These are phyloP conservation scores for Hypotaenidia okinawae DNA, from an alignment of 2,797 vertebrate species.

Conservation along the genomic window DNA sequence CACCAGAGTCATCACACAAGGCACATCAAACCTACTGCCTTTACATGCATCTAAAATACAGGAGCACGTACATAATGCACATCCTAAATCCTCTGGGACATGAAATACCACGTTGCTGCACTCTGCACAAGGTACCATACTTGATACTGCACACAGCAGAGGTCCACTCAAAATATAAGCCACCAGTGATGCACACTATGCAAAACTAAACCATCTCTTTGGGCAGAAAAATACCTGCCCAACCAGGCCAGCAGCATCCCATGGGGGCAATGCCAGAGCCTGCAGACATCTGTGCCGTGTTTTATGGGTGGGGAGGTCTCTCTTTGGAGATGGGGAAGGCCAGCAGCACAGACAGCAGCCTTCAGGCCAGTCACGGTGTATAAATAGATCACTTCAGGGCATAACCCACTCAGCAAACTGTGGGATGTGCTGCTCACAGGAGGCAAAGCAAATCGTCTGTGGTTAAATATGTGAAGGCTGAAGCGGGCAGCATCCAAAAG, in stretches of 20 bases:
- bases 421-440: constrained; percentile 22
- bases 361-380: neutral
- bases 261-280: accelerated
- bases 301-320: neutral
- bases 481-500: constrained; percentile 30
- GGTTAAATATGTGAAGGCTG: constrained; percentile 38
- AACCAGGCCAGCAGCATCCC: neutral
- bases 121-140: accelerated
- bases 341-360: neutral
- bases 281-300: neutral
- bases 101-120: neutral
- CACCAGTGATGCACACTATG: neutral
- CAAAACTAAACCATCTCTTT: neutral
- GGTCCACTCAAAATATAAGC: neutral
- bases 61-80: accelerated
- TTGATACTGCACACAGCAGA: neutral
- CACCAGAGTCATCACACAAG: neutral
- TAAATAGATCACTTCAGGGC: constrained; percentile 34
- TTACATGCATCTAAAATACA: neutral
- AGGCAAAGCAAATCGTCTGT: constrained; percentile 65
- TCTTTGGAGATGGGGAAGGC: neutral
- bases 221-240: neutral
- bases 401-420: constrained; percentile 40
- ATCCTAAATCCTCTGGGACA: neutral
- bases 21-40: neutral